A percentile compares a stretch with the other conserved stretches of the same genome.
phyloP scores from a whole-genome alignment of 1,140 invertebrate species.

The Drosophila pectinifera region DNA sequence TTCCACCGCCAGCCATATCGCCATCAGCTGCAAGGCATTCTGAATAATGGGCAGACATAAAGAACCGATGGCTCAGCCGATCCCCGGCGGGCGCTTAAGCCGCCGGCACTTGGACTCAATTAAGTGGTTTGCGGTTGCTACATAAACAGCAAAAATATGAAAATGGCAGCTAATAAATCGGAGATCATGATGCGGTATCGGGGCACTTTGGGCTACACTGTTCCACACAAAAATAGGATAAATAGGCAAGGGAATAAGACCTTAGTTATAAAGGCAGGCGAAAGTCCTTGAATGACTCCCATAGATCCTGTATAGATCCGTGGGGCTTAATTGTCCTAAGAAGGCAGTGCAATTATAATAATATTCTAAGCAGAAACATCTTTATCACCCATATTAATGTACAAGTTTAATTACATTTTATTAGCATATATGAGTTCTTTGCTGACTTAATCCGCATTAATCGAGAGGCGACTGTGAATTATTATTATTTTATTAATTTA shows the following conservation, averaged over 20 bases:
- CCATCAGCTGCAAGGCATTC: constrained; percentile 16
- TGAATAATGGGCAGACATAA: constrained; percentile 39
- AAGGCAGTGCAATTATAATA: no score
- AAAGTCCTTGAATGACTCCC: no score
- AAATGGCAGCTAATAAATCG: constrained; percentile 63
- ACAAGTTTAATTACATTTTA: no score
- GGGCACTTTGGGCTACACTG: constrained; percentile 11
- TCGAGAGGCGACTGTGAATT: no score
- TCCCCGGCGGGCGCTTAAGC: constrained; percentile 6
- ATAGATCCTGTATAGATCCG: no score
- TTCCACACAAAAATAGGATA: not conserved
- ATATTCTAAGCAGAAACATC: no score
- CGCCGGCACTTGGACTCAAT: constrained; percentile 30
- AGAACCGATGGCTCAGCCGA: constrained; percentile 23
- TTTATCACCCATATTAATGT: no score
- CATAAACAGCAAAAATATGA: constrained; percentile 19
- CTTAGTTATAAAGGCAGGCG: no score
- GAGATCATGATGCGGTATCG: constrained; percentile 37
- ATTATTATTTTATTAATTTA: no score
- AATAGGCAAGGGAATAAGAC: not conserved
- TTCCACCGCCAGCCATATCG: not conserved
- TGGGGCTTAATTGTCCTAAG: no score
- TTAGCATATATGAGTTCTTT: no score
- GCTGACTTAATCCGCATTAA: no score
- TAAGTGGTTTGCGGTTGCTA: constrained; percentile 42